Evolutionary conservation across 53 echinoderm and acorn worm genomes (phyloP), one percentile per base, ranked within the genome.

Genomic region (Hippasteria phrygiana): DNA sequence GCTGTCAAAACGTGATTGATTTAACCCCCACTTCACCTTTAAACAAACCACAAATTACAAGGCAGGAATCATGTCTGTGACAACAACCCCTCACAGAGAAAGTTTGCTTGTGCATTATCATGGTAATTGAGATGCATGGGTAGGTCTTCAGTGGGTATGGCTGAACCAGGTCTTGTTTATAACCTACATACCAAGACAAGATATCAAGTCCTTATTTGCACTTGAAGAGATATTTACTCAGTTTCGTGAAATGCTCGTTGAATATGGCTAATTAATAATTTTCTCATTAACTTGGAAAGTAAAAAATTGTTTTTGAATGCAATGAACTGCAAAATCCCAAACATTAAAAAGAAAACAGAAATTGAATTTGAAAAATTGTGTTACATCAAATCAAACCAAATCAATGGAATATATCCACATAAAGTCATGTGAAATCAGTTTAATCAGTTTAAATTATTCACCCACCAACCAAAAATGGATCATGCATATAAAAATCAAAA

Each of bases 81-180:
- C 38, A 62, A 79, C 79, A 40, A 79, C 79, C 79, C 62, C 20
- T 22, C n/a, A 8, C 76, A 33, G 18, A 76, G 35, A 26, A 27
- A 20, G 0, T 36, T 54, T 1, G 36, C 54, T 77, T 34, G 29
- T 27, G 26, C 77, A 36, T 75, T 29, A 79, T 73, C 41, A 13
- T 73, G 43, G 42, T 73, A n/a, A 43, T 40, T 73, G 41, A 39
- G 18, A 59, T 59, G 59, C 20, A 24, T 59, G 59, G 59, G 59
- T 73, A 24, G 75, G 75, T 50, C 48, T 28, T 22, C 8, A 32
- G 1, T 51, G 18, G 4, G 22, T 67, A 41, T 0, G 18, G 41
- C 24, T 8, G 43, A 40, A 40, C 43, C 26, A 34, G 43, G 41
- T 42, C 9, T 4, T 73, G 73, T 73, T 41, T 73, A 73, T 73